Percentiles rank a stretch among this genome's conserved stretches.
phyloP scores from a whole-genome alignment of 2,888 invertebrate species.

The Megalurothrips usitatus region DNA sequence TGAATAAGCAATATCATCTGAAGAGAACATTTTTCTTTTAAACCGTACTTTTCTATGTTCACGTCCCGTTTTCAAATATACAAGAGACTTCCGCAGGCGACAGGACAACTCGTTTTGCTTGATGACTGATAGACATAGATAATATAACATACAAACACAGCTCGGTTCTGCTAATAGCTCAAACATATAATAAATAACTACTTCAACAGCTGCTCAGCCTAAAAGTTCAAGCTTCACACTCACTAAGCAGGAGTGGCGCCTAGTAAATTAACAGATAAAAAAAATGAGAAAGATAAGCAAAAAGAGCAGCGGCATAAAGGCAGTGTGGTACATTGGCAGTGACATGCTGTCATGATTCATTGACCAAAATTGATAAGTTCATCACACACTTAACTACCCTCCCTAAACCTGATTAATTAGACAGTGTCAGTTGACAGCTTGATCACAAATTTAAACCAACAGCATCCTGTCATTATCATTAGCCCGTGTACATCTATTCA shows the following conservation, averaged over 20 bases:
- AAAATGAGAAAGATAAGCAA: background rate
- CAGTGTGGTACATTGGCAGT: background rate
- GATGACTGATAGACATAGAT: background rate
- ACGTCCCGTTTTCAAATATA: background rate
- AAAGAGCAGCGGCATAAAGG: background rate
- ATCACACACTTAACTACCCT: no score
- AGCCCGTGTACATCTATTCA: no score
- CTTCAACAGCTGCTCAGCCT: background rate
- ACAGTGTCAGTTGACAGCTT: no score
- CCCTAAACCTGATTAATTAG: no score
- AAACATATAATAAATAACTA: background rate
- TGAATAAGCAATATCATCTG: constrained; percentile 18
- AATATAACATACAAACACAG: background rate
- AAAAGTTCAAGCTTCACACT: background rate
- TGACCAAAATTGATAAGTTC: background rate
- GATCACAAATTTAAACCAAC: no score
- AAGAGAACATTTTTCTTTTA: background rate
- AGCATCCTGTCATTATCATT: no score
- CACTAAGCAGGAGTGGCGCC: background rate
- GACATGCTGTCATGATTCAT: background rate
- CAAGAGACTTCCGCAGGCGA: background rate
- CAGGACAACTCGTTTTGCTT: no score
- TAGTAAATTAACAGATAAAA: no score
- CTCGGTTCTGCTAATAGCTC: background rate
- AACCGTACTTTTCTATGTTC: no score